Base-by-base conservation (phyloP, 1,140 invertebrate species). In the Gryllus bimaculatus region DNA sequence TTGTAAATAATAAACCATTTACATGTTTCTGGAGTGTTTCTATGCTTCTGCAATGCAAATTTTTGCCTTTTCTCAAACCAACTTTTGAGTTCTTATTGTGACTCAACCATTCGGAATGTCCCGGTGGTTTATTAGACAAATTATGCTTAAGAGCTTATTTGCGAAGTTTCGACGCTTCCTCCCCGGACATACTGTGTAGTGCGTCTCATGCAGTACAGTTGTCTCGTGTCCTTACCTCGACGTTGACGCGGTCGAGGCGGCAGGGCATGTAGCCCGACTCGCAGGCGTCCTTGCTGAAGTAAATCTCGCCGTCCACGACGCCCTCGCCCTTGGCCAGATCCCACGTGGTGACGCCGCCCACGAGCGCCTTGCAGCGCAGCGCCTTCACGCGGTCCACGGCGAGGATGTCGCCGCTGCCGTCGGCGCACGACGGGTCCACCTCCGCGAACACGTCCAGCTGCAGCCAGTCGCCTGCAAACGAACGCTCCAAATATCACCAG, bases 381-480 rank as follows among this genome's bases (percentile, higher is more conserved):
- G 90, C 87, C 75, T 84, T 84, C 74, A 92, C 87, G 79, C 83
- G 88, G 79, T 87, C 84, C 6, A 92, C 85, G 82, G 90, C 85
- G 75, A 92, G 83, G 13, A 92, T 85, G 84, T 91, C 83, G 54
- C 88, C 89, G 75, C 81, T 81, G 10, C 87, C 82, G 84, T 89
- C 85, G 2, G 82, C 66, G n/a, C 86, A 85, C 39, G 86, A 82
- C 80, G 87, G 86, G 83, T 90, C 84, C n/a, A 89, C 82, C 82
- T 90, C 87, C 15, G 89, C 86, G 77, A 87, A 84, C 39, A 87
- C 88, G 54, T 88, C 87, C n/a, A 92, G 79, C 82, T 88, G 86
- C 13, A 92, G 76, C 89, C 90, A 92, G 83, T 92, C 92, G 8
- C 92, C 91, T 82, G 89, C 84, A 15, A 89, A 20, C 49, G 49